These are phyloP conservation scores for Hemiprocne comata DNA, from an alignment of 2,113 vertebrate genomes.

Conservation along the genomic window DNA sequence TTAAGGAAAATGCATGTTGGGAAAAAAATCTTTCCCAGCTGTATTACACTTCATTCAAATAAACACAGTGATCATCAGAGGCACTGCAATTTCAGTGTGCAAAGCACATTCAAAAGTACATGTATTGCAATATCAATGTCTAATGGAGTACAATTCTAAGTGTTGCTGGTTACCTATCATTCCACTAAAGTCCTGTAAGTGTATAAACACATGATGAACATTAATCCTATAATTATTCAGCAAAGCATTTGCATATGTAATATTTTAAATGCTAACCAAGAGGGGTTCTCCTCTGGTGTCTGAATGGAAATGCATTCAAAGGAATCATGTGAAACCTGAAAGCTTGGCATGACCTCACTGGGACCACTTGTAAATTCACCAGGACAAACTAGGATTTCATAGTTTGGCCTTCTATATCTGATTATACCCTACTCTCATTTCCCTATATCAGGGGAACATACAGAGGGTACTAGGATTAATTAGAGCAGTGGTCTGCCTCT, in stretches of 20 bases:
- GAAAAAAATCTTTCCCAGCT: neutral
- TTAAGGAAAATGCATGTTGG: neutral
- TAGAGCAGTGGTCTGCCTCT: neutral
- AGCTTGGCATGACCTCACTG: neutral
- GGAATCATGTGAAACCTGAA: neutral
- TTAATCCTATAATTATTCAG: neutral
- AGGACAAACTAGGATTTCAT: neutral
- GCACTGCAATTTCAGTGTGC: neutral
- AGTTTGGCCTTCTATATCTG: neutral
- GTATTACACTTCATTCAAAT: neutral
- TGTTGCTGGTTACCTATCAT: neutral
- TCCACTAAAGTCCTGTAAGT: neutral
- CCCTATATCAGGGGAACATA: neutral
- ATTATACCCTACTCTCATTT: neutral
- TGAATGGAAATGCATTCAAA: neutral
- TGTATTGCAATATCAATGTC: neutral
- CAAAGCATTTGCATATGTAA: neutral
- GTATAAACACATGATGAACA: rapidly evolving
- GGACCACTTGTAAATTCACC: neutral
- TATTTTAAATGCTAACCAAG: neutral
- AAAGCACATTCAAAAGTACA: neutral
- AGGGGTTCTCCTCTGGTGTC: neutral
- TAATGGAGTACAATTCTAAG: neutral
- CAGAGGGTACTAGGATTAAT: neutral
- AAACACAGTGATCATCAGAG: neutral